phyloP scores from a whole-genome alignment of 2,888 invertebrate species.

The Harpalus rufipes region DNA sequence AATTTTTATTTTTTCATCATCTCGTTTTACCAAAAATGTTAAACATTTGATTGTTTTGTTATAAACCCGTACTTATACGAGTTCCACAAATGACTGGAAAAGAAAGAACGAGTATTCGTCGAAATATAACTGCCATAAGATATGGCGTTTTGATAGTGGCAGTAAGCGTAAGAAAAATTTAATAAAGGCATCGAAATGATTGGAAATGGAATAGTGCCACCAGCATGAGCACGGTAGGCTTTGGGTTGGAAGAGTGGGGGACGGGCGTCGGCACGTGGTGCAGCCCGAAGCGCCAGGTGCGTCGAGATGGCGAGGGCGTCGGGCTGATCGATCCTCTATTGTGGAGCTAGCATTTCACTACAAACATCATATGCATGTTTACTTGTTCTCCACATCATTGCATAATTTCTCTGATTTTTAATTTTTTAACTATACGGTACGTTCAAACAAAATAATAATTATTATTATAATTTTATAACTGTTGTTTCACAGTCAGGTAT shows the following conservation, averaged over 20 bases:
- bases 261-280: slow-evolving; percentile 22
- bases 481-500: no score
- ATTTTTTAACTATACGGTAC: no score
- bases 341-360: slow-evolving; percentile 18
- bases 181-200: slow-evolving; percentile 41
- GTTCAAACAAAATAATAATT: no score
- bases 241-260: neutral
- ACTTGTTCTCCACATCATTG: no score
- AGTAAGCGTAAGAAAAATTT: slow-evolving; percentile 34
- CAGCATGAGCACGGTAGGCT: neutral
- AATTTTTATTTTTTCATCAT: no score
- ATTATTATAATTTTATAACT: no score
- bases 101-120: neutral
- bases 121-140: slow-evolving; percentile 23
- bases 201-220: slow-evolving; percentile 24
- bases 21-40: no score
- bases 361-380: neutral
- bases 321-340: slow-evolving; percentile 38
- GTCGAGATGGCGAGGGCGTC: slow-evolving; percentile 11
- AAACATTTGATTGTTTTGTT: neutral
- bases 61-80: no score
- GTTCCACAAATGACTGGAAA: neutral
- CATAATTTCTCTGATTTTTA: no score
- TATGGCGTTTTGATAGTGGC: slow-evolving; percentile 24
- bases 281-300: slow-evolving; percentile 30